Base-by-base conservation (phyloP, 2,113 vertebrate species). In the Entomyzon cyanotis region DNA sequence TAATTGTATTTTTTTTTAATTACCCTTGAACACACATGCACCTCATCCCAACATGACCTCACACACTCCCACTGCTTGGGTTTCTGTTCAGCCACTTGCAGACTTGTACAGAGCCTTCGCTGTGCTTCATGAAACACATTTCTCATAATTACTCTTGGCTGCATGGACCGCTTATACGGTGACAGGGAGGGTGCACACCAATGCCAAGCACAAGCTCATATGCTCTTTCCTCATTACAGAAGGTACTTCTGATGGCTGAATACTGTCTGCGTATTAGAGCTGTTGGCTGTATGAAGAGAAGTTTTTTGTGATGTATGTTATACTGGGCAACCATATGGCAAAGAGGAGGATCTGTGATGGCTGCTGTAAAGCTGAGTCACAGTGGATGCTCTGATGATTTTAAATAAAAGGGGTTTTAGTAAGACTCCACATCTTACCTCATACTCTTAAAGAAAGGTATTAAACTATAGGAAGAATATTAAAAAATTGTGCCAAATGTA, bases 281-380 rank as follows among this genome's bases (percentile, higher is more conserved):
- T 84, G 77, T 24, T 69, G 31, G 65, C 49, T 5, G 4, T 15
- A 70, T 6, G 47, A 69, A 94, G 44, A 41, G 37, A 84, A 53
- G 33, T 33, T 81, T 53, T 88, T 53, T 84, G 67, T 44, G 47
- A 69, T 12, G 25, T 6, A 3, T 3, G 19, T 49, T 58, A 69
- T 33, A 16, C 23, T 21, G 64, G 39, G 28, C 33, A 65, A 53
- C 35, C 0, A 0, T 19, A 65, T 0, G 1, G 44, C 63, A 76
- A 86, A 92, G 50, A 41, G 24, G 17, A 77, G 25, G 19, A 35
- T 15, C 58, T 82, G 69, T 35, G 53, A 69, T 18, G 30, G 52
- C 30, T 86, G 8, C 9, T 76, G 75, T n/a, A 70, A 76, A 88
- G 50, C 33, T 0, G 0, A 91, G 39, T 58, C 55, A 62, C 24